These are phyloP conservation scores for Rattus norvegicus DNA, from an alignment of 2,113 vertebrate species.

Conservation along the genomic window GRCr8 NC_086033.1:32320501-32321000, in stretches of 20 bases:
- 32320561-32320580: not conserved
- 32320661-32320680: not conserved
- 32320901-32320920: too few relatives aligned
- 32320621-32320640: not conserved
- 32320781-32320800: too few relatives aligned
- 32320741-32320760: conserved; percentile 6
- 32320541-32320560: not conserved
- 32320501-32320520: not conserved
- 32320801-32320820: too few relatives aligned
- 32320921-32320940: too few relatives aligned
- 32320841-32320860: too few relatives aligned
- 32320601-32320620: not conserved
- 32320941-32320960: too few relatives aligned
- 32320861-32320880: too few relatives aligned
- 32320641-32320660: not conserved
- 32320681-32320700: conserved; percentile 43
- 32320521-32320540: not conserved
- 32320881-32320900: too few relatives aligned
- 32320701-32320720: not conserved
- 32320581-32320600: not conserved
- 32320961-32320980: too few relatives aligned
- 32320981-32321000: too few relatives aligned
- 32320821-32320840: too few relatives aligned
- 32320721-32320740: not conserved
- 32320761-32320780: not conserved